Conservation (phyloP, 2,797 vertebrate species). For the Eulemur albifrons region DNA sequence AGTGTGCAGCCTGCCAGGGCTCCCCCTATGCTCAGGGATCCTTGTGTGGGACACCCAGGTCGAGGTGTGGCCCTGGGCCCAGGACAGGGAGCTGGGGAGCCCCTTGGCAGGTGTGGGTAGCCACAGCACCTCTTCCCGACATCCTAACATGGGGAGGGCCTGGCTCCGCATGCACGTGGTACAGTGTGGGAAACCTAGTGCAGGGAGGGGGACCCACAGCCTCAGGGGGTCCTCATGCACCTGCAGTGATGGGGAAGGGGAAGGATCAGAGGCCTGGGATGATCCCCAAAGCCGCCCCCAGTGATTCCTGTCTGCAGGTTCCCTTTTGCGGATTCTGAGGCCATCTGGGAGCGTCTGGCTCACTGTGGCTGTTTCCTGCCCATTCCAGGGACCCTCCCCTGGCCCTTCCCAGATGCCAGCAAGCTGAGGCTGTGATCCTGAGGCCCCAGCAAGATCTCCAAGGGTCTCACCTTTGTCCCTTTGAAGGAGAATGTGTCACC, state of each 20-base stretch:
- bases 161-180: neutral
- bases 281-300: neutral
- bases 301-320: neutral
- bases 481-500: neutral
- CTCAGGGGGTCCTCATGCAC: neutral
- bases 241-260: neutral
- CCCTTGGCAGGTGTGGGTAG: neutral
- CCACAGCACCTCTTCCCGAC: neutral
- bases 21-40: neutral
- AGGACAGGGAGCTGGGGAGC: neutral
- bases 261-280: neutral
- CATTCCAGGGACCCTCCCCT: neutral
- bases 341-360: neutral
- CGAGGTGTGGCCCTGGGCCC: neutral
- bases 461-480: neutral
- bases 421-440: neutral
- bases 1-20: neutral
- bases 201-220: neutral
- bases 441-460: neutral
- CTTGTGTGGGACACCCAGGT: neutral
- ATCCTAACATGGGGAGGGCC: neutral
- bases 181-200: neutral
- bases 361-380: neutral
- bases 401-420: too few species aligned
- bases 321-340: neutral